Percentiles rank a stretch among this genome's conserved stretches.
phyloP scores from a whole-genome alignment of 2,888 invertebrate species.

The Trimorus sp. region DNA sequence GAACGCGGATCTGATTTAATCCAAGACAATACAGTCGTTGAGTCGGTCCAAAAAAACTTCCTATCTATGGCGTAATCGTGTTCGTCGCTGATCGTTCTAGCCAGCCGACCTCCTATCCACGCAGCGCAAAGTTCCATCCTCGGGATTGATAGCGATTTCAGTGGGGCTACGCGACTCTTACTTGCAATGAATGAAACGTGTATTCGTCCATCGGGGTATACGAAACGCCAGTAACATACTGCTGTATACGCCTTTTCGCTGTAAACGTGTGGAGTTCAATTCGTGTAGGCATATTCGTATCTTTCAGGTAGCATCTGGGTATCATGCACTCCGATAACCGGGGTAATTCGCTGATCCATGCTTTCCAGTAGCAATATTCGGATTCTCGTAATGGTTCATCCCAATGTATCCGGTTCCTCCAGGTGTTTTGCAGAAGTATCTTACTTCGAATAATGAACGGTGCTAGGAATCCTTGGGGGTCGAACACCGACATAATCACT shows the following conservation, averaged over 20 bases:
- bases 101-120: conserved; percentile 49
- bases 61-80: conserved; percentile 26
- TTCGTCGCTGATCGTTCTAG: conserved; percentile 27
- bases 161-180: conserved; percentile 26
- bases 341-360: background rate
- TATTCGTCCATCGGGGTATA: background rate
- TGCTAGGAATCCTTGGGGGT: conserved; percentile 70
- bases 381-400: conserved; percentile 39
- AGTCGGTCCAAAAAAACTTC: conserved; percentile 59
- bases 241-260: conserved; percentile 67
- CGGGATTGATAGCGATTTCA: conserved; percentile 47
- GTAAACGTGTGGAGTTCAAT: conserved; percentile 68
- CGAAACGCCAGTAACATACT: conserved; percentile 59
- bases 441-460: conserved; percentile 65
- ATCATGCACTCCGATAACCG: background rate
- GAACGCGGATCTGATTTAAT: conserved; percentile 45
- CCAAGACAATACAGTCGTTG: conserved; percentile 66
- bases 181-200: background rate
- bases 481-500: conserved; percentile 71
- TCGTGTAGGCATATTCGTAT: background rate
- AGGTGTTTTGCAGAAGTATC: conserved; percentile 69
- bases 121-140: conserved; percentile 63
- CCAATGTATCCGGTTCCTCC: conserved; percentile 63
- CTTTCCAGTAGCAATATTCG: conserved; percentile 53
- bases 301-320: background rate